A percentile compares a stretch with the other conserved stretches of the same genome.
These are phyloP conservation scores for Erythrocercus mccallii DNA, from an alignment of 2,113 vertebrate species.

Conservation along the genomic window DNA sequence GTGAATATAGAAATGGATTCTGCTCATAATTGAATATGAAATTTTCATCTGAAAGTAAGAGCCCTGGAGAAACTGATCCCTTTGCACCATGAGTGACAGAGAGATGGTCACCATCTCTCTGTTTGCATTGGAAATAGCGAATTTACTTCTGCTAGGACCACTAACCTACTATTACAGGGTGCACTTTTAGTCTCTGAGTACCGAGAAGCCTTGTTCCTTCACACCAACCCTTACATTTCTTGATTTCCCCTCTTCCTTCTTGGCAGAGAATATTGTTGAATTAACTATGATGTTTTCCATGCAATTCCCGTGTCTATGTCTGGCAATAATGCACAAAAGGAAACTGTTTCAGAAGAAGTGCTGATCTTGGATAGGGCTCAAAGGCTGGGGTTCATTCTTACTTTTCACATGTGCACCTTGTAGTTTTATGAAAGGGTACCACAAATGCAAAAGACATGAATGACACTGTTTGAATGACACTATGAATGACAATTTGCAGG, in stretches of 20 bases:
- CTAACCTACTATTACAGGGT: not conserved
- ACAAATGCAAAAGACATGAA: not conserved
- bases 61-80: not conserved
- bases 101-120: not conserved
- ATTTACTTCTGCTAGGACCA: not conserved
- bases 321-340: not conserved
- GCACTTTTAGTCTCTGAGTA: not conserved
- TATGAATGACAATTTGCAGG: no score
- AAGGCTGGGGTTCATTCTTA: accelerated
- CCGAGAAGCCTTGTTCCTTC: not conserved
- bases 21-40: not conserved
- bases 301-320: not conserved
- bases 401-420: not conserved
- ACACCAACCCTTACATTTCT: not conserved
- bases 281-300: not conserved
- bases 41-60: not conserved
- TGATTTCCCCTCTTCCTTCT: not conserved
- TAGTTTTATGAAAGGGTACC: not conserved
- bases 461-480: not conserved
- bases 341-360: not conserved
- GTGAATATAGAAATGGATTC: not conserved
- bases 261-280: not conserved
- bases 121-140: not conserved
- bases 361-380: not conserved
- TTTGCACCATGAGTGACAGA: not conserved